A percentile compares a stretch with the other conserved stretches of the same genome.
Conservation (phyloP, 2,888 invertebrate species). For the Bembecia ichneumoniformis region DNA sequence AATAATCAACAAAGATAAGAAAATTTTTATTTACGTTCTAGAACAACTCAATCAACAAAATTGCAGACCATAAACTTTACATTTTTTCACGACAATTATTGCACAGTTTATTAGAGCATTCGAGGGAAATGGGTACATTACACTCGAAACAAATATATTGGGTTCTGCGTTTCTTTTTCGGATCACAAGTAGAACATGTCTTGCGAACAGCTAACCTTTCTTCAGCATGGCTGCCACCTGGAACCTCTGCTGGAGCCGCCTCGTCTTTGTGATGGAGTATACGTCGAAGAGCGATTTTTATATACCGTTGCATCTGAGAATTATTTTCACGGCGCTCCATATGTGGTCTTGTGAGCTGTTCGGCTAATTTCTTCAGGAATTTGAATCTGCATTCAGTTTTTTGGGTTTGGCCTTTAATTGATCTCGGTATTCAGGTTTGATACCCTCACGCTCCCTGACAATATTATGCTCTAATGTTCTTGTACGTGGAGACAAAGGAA, state of each 20-base stretch:
- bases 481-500: too few relatives aligned
- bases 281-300: constrained; percentile 3
- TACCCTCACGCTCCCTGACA: too few relatives aligned
- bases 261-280: background rate
- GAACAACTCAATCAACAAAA: background rate
- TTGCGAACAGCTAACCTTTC: background rate
- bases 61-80: background rate
- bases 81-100: background rate
- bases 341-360: constrained; percentile 12
- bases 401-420: constrained; percentile 1
- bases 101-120: constrained; percentile 3
- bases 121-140: constrained; percentile 5
- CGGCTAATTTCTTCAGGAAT: constrained; percentile 11
- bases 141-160: constrained; percentile 9
- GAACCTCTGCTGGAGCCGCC: background rate
- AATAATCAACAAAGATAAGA: too few relatives aligned
- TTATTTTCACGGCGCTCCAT: constrained; percentile 9
- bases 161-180: constrained; percentile 1
- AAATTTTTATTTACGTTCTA: too few relatives aligned
- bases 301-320: constrained; percentile 8
- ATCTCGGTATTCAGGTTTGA: background rate
- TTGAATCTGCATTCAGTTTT: constrained; percentile 11
- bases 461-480: too few relatives aligned
- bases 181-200: background rate
- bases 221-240: constrained; percentile 1